Conservation (phyloP, 2,888 invertebrate species). For the Barypeithes pellucidus region DNA sequence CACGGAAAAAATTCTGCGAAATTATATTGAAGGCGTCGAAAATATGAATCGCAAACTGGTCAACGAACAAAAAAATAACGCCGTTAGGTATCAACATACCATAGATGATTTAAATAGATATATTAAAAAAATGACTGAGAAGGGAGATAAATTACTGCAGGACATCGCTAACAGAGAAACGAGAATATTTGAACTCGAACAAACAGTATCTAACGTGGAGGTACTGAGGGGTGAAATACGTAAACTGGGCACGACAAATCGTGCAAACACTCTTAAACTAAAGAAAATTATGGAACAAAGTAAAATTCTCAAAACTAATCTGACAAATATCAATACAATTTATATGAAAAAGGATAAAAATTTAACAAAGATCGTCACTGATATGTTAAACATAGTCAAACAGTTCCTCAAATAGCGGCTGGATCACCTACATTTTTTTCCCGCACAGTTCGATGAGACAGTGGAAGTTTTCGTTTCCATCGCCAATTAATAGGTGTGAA, state of each 20-base stretch:
- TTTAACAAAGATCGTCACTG: background rate
- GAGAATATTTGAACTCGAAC: background rate
- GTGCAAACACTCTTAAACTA: background rate
- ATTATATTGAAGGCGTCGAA: background rate
- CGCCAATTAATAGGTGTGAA: background rate
- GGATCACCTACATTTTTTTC: constrained; percentile 3
- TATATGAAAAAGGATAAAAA: background rate
- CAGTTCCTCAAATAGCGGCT: too few species aligned
- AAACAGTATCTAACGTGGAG: too few species aligned
- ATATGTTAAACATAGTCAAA: background rate
- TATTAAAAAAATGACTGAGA: background rate
- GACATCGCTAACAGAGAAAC: background rate
- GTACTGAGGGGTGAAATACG: background rate
- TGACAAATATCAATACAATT: background rate
- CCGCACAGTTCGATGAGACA: background rate
- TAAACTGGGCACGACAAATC: background rate
- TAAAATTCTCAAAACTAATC: background rate
- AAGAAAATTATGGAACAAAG: background rate
- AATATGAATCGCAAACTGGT: background rate
- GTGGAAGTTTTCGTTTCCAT: background rate
- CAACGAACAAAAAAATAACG: background rate
- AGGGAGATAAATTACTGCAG: background rate
- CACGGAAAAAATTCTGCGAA: background rate
- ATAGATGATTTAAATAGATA: background rate
- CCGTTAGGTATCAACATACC: background rate